Percentiles rank a stretch among this genome's conserved stretches.
phyloP scores from a whole-genome alignment of 2,797 vertebrate species.

The Enteromius paludinosus region DNA sequence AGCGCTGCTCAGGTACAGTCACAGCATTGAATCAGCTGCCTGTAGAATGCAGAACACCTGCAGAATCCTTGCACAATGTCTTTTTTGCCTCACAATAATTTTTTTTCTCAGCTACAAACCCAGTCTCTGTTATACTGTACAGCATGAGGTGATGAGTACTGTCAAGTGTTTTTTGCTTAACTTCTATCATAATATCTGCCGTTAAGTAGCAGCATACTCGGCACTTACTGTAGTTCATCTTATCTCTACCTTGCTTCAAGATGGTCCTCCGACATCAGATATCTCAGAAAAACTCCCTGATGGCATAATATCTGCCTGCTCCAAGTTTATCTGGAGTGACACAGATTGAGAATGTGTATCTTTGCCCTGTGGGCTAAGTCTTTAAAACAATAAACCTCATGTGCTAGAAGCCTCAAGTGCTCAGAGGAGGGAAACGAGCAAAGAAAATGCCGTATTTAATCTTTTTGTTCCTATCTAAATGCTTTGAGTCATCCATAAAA shows the following conservation, averaged over 20 bases:
- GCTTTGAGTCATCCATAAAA: slow-evolving; percentile 19
- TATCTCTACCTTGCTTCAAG: slow-evolving; percentile 23
- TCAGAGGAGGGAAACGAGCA: slow-evolving; percentile 11
- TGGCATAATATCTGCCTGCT: slow-evolving; percentile 44
- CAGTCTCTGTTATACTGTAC: not conserved
- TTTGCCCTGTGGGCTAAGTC: slow-evolving; percentile 25
- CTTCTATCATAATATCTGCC: not conserved
- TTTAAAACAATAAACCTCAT: slow-evolving; percentile 37
- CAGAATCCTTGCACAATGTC: no score
- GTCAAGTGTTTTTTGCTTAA: not conserved
- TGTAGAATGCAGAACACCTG: not conserved
- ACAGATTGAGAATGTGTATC: slow-evolving; percentile 18
- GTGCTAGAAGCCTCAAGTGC: slow-evolving; percentile 46
- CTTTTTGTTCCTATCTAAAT: slow-evolving; percentile 12
- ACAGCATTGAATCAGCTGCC: slow-evolving; percentile 7
- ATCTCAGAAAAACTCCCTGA: slow-evolving; percentile 25
- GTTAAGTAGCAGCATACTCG: not conserved
- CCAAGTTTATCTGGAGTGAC: slow-evolving; percentile 34
- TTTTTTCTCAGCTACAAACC: not conserved
- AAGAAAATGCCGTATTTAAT: slow-evolving; percentile 20
- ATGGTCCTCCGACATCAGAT: slow-evolving; percentile 9
- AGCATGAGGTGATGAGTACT: not conserved
- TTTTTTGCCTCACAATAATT: no score
- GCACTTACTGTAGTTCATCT: slow-evolving; percentile 4
- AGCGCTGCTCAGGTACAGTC: slow-evolving; percentile 14